Evolutionary conservation across 2,888 invertebrate genomes (phyloP), one percentile per base, ranked within the genome.

Genomic region (Ceratothoa steindachneri): DNA sequence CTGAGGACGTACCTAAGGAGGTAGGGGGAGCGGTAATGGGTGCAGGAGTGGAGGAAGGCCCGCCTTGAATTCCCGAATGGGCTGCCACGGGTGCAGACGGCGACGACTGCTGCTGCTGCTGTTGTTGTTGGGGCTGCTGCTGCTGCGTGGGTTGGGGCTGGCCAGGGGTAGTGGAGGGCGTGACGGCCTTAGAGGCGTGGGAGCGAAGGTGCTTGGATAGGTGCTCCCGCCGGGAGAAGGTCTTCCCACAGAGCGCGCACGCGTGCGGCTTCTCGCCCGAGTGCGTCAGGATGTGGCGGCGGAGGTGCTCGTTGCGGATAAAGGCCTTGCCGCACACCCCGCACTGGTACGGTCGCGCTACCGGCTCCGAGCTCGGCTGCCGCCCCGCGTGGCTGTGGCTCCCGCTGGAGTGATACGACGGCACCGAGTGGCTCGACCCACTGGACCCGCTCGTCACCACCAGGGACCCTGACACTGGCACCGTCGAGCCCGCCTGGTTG

Each of bases 221-320:
- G 67, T 77, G 77, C 31, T 77, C 77, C 27, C 77, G 69, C 52
- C 77, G 74, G 2, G 77, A 77, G 66, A 77, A 77, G 27, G 77
- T 72, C 67, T 77, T 77, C n/a, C 75, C 73, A 41, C 77, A 77
- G 12, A 69, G 67, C 15, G 69, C 31, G 60, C 77, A 77, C 19
- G 75, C 71, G 30, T 72, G 74, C 4, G 77, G 77, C 30, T 77
- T 77, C 66, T 77, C 77, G 7, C 77, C 77, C 3, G 77, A 77
- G 60, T 77, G 77, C 4, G 77, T 77, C 24, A 77, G 75, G 24
- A 77, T 74, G 30, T 94, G 93, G 81, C 93, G 85, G 0, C 93
- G 93, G 74, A 93, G 87, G 81, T 94, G 93, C 83, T 93, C 93
- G 77, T 87, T 87, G 52, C 93, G 89, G 83, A 93, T 86, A 80